These are phyloP conservation scores for Lucilia sericata DNA, from an alignment of 1,140 invertebrate species.

Conservation along the genomic window DNA sequence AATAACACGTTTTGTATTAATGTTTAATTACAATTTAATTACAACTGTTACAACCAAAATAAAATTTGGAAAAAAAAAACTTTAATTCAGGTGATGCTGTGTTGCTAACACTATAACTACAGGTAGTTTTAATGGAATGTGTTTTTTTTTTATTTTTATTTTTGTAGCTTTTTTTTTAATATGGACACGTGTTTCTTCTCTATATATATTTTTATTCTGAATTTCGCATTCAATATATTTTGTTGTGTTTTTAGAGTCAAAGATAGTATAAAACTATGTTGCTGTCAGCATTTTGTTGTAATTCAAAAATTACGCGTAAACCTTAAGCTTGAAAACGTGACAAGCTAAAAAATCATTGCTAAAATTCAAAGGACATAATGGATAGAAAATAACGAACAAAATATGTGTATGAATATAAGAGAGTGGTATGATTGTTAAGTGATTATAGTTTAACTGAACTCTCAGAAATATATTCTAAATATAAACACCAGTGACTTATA, in stretches of 20 bases:
- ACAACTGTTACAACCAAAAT: constrained; percentile 31
- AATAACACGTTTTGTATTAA: constrained; percentile 40
- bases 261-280: neutral
- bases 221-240: neutral
- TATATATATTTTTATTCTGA: constrained; percentile 4
- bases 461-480: too few species aligned
- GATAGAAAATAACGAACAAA: neutral
- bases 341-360: constrained; percentile 1
- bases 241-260: neutral
- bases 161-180: neutral
- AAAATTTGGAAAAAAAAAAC: constrained; percentile 13
- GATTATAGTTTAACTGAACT: too few species aligned
- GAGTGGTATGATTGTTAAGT: too few species aligned
- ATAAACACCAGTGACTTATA: too few species aligned
- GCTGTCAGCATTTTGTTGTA: constrained; percentile 35
- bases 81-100: constrained; percentile 16
- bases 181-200: neutral
- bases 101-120: constrained; percentile 12
- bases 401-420: too few species aligned
- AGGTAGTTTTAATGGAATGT: neutral
- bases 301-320: constrained; percentile 41
- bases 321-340: constrained; percentile 41
- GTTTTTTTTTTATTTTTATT: neutral
- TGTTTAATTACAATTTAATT: constrained; percentile 40
- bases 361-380: neutral